Evolutionary conservation across 2,888 invertebrate genomes (phyloP), one percentile per base, ranked within the genome.

Genomic region (Cerceris ruficornis): DNA sequence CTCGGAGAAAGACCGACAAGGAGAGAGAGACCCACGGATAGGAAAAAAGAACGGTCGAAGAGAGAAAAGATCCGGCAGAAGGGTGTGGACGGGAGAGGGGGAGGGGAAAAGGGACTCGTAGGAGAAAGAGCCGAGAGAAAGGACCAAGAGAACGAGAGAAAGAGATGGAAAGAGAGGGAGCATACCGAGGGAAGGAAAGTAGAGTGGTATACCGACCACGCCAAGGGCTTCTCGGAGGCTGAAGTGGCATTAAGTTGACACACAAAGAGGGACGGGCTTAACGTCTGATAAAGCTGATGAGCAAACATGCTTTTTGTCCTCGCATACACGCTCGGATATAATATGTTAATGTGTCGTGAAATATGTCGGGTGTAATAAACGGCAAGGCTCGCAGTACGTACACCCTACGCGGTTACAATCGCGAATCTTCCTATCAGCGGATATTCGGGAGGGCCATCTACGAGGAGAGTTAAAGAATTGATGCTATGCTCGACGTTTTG

Each of bases 231-330:
- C 83, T 46, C 80, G 66, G 77, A 71, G 81, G 80, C 74, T 87
- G 84, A 85, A 88, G 88, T 88, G 85, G 89, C 83, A 89, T 88
- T 89, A 89, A 88, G 88, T 89, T 89, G 88, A 89, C 87, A 84
- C 77, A 85, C 83, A 89, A 89, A 88, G 89, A 84, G 84, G 85
- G 82, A 74, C 77, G 79, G 80, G 84, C 87, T 88, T 82, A 82
- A 86, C 86, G 88, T 88, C 86, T 86, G 88, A 87, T 87, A 88
- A 87, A 89, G 84, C 89, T 87, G 87, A 86, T 86, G 86, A 85
- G 84, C 85, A 88, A 88, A 88, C 88, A 84, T 80, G 86, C 85
- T 89, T 89, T 88, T 89, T 87, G 86, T 85, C 75, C 83, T 50
- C 64, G 79, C 71, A 61, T 72, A 81, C 84, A 81, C 80, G 68